A percentile compares a stretch with the other conserved stretches of the same genome.
phyloP scores from a whole-genome alignment of 2,113 vertebrate species.

The Gymnorhina tibicen region DNA sequence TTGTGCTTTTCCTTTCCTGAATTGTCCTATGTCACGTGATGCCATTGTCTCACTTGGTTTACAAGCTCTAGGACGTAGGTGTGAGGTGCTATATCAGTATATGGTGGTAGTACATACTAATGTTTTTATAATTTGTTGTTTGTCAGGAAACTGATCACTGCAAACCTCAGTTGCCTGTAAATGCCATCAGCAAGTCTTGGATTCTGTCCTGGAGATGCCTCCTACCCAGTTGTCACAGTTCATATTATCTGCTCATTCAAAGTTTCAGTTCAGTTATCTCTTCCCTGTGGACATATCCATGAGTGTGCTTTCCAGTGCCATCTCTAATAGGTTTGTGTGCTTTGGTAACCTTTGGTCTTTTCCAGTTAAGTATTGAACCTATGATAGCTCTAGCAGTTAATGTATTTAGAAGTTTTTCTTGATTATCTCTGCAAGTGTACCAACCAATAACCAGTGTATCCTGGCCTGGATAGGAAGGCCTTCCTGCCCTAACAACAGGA shows the following conservation, averaged over 20 bases:
- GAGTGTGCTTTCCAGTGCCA: neutral
- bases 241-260: neutral
- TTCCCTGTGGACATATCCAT: neutral
- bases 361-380: neutral
- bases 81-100: neutral
- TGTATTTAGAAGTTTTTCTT: neutral
- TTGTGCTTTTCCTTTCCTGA: neutral
- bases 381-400: neutral
- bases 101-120: neutral
- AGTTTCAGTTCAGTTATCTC: neutral
- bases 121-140: neutral
- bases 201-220: neutral
- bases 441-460: neutral
- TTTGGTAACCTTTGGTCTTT: neutral
- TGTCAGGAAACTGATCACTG: neutral
- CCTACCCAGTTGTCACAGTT: too few species aligned
- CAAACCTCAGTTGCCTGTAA: neutral
- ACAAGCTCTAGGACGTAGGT: neutral
- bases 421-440: neutral
- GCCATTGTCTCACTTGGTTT: neutral
- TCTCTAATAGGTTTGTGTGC: neutral
- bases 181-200: neutral
- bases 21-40: neutral
- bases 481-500: neutral
- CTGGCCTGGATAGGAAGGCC: neutral